Evolutionary conservation across 2,888 invertebrate genomes (phyloP), one percentile per base, ranked within the genome.

Genomic region (Leptinotarsa rubiginosa): DNA sequence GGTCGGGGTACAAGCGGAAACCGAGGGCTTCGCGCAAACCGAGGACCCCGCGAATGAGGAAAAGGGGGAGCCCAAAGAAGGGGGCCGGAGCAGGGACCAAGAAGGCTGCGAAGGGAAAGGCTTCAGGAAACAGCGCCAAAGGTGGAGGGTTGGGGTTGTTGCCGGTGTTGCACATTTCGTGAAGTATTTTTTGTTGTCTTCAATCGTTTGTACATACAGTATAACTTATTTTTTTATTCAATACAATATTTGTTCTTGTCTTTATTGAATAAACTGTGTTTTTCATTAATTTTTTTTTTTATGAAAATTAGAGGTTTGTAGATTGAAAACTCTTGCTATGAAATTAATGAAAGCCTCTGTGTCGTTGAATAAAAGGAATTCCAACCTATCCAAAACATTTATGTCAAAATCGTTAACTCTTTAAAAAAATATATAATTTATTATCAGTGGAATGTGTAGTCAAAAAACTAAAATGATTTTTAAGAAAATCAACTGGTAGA

Each of bases 101-200:
- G 59, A 65, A 66, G 16, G 13, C 73, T 74, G 74, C 75, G 50
- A 47, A 70, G 70, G 18, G 54, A 56, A 50, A 70, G 73, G 4
- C n/a, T n/a, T 15, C 16, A 15, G 50, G n/a, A 50, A 50, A n/a
- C 16, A n/a, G 50, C 15, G 50, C 16, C 13, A 69, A 62, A 41
- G 66, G 70, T 5, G 76, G 76, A 22, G 76, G 74, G 22, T 70
- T 84, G 31, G 79, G 79, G 7, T 74, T 84, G 65, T 84, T 85
- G 84, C 84, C 84, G 10, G 67, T 83, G 20, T 70, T 77, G 12
- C 81, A 80, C 65, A 20, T 79, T 56, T 80, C 79, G 71, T 81
- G 64, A 79, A 16, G 41, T 59, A 50, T 20, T 31, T 47, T 47
- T 67, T 56, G n/a, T 69, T 69, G 47, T 18, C 22, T 64, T n/a